Base-by-base conservation (phyloP, 2,797 vertebrate species). In the Periparus ater region DNA sequence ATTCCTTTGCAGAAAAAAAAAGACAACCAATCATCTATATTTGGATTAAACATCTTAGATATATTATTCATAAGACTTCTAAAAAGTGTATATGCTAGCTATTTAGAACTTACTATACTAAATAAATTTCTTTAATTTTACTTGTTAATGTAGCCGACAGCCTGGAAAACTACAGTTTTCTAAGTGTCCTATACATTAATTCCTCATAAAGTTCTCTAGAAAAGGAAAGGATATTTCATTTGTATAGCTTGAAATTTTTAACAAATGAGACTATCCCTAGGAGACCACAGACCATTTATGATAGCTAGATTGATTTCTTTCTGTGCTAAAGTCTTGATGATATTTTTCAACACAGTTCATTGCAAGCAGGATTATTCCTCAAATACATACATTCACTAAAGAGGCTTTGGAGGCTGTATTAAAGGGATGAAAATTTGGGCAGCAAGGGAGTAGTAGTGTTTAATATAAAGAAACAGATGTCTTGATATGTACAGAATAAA, bases 161-260 rank as follows among this genome's bases (percentile, higher is more conserved):
- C 11, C 34, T 50, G 74, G 54, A 94, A 95, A 95, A 87, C 66
- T 73, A 21, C 23, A 80, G 60, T 78, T 54, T 87, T 85, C 4
- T 77, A 66, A 61, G 81, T 83, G 75, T 94, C 92, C 78, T 89
- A 68, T 30, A 50, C 32, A 91, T 91, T 85, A 97, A 93, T 96
- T 95, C 84, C 38, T 93, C n/a, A 76, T 89, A 88, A 96, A 94
- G 36, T 66, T 95, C 55, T 93, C 68, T 83, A 81, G 60, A 91
- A 96, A 95, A 40, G 54, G 40, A 93, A 96, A 96, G 75, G 79
- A 89, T 96, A 96, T 97, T 96, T 97, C 77, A 95, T 95, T 96
- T 96, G 61, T 95, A 95, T 93, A 78, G 81, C 77, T 97, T 97
- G 95, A 97, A 94, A 94, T 96, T 96, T 97, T 97, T 97, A 96